phyloP scores from a whole-genome alignment of 2,113 vertebrate genomes.

The Oenanthe oenanthe region DNA sequence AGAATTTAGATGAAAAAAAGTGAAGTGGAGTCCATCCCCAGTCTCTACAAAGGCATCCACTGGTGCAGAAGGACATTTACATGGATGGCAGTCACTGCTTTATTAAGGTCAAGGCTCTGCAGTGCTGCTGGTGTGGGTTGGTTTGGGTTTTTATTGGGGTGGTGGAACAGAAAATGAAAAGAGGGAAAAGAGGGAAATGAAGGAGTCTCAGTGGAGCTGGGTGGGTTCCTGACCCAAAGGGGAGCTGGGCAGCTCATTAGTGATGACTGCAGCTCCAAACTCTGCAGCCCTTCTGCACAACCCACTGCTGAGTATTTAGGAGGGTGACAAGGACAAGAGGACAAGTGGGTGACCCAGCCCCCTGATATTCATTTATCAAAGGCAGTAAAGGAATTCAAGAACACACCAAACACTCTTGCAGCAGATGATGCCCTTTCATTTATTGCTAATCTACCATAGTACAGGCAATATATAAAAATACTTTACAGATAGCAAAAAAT shows the following conservation, averaged over 20 bases:
- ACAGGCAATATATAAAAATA: constrained; percentile 85
- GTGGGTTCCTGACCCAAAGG: not conserved
- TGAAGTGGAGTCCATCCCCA: not conserved
- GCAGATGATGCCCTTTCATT: constrained; percentile 70
- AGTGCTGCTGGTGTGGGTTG: not conserved
- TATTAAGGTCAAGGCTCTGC: not conserved
- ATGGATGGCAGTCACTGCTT: not conserved
- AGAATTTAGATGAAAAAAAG: not conserved
- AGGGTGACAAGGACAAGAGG: not conserved
- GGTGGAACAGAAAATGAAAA: not conserved
- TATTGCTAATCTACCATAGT: constrained; percentile 82
- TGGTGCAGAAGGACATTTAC: not conserved
- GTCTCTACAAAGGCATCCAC: not conserved
- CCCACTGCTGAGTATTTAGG: not conserved
- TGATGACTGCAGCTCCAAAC: fast-evolving
- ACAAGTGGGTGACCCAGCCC: not conserved
- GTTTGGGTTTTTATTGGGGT: not conserved
- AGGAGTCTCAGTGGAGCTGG: not conserved
- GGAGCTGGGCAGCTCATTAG: not conserved
- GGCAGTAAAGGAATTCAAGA: not conserved
- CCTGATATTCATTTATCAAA: not conserved
- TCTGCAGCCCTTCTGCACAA: not conserved
- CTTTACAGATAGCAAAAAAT: constrained; percentile 81
- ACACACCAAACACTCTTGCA: not conserved
- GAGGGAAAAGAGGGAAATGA: not conserved